Percentiles rank a stretch among this genome's conserved stretches.
Conservation (phyloP, 2,888 invertebrate genomes). For the Patella pellucida region DNA sequence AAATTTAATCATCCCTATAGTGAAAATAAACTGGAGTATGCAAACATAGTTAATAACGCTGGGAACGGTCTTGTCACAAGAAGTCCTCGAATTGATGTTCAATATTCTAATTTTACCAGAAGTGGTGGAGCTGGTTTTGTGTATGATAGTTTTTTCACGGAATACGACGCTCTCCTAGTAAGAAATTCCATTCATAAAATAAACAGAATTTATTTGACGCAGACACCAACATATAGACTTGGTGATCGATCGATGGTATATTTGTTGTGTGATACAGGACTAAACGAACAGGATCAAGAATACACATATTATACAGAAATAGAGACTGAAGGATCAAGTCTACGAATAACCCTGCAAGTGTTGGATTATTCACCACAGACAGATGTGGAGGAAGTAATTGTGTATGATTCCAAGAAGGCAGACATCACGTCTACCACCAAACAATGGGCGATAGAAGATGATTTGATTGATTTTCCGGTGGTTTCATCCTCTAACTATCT, state of each 20-base stretch:
- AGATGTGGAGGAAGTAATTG: constrained; percentile 60
- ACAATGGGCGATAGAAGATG: constrained; percentile 74
- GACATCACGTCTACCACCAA: constrained; percentile 33
- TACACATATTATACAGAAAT: constrained; percentile 53
- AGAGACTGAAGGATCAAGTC: constrained; percentile 21
- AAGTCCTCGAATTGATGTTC: constrained; percentile 76
- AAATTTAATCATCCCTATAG: constrained; percentile 93
- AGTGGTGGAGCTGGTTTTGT: constrained; percentile 90
- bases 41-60: constrained; percentile 73
- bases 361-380: constrained; percentile 68
- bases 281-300: constrained; percentile 31
- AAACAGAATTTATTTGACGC: constrained; percentile 40
- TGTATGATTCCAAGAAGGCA: constrained; percentile 47
- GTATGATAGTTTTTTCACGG: constrained; percentile 89
- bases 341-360: constrained; percentile 58
- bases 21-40: constrained; percentile 80
- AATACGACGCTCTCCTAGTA: constrained; percentile 64
- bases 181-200: constrained; percentile 57
- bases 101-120: constrained; percentile 83
- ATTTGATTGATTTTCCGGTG: constrained; percentile 90
- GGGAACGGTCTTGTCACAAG: constrained; percentile 89
- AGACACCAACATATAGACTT: constrained; percentile 26
- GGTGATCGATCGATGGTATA: constrained; percentile 49
- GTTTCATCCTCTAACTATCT: constrained; percentile 77
- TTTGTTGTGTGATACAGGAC: constrained; percentile 47